phyloP scores from a whole-genome alignment of 2,888 invertebrate species.

The Trachelus iudaicus region DNA sequence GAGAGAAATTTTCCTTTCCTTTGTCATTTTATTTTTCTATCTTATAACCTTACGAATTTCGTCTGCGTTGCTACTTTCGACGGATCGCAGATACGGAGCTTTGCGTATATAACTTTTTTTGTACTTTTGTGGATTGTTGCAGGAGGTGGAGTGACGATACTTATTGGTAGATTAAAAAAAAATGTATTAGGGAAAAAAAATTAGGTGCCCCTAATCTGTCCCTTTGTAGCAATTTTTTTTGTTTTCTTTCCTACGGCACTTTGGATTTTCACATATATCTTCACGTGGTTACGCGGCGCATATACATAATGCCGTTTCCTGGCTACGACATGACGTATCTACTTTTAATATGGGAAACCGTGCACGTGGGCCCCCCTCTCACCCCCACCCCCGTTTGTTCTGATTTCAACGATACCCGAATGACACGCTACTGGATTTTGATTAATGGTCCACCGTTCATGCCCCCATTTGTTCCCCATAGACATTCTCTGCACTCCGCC shows the following conservation, averaged over 20 bases:
- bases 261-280: not conserved
- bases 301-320: not conserved
- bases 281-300: not conserved
- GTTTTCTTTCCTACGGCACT: not conserved
- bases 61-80: not conserved
- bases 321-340: constrained; percentile 7
- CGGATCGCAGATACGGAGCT: not conserved
- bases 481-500: not conserved
- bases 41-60: not conserved
- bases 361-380: not conserved
- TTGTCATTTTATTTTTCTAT: not conserved
- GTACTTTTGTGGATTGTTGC: not conserved
- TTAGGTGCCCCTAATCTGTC: not conserved
- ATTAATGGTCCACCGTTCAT: constrained; percentile 42
- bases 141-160: not conserved
- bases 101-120: not conserved
- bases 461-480: not conserved
- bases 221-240: not conserved
- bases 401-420: constrained; percentile 44
- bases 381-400: constrained; percentile 35
- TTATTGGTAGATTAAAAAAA: not conserved
- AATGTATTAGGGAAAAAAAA: not conserved
- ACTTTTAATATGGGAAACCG: constrained; percentile 8
- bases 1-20: not conserved
- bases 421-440: constrained; percentile 36